These are phyloP conservation scores for Pseudonaja textilis DNA, from an alignment of 2,113 vertebrate genomes.

Conservation along the genomic window DNA sequence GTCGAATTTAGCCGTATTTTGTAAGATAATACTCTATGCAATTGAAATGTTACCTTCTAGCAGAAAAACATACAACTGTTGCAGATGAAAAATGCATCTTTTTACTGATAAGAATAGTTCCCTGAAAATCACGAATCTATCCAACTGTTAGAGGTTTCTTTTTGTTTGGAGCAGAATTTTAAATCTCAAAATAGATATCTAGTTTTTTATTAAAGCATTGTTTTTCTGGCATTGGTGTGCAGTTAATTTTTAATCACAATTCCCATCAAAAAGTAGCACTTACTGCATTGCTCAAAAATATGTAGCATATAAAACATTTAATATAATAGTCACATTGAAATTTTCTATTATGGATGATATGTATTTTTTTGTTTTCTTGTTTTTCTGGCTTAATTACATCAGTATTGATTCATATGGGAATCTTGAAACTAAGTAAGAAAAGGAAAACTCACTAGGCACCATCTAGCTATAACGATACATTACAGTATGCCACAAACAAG, in stretches of 20 bases:
- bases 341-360: background rate
- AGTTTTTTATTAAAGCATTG: background rate
- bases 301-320: background rate
- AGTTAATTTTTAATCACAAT: background rate
- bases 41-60: too few relatives aligned
- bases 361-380: too few relatives aligned
- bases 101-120: background rate
- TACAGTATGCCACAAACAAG: too few relatives aligned
- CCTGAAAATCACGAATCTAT: background rate
- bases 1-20: too few relatives aligned
- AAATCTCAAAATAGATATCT: background rate
- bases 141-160: background rate
- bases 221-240: background rate
- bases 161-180: background rate
- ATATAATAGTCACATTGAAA: background rate
- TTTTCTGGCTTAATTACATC: too few relatives aligned
- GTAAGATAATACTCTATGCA: background rate
- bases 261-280: background rate
- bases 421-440: too few relatives aligned
- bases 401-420: too few relatives aligned
- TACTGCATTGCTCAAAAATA: background rate
- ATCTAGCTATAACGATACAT: too few relatives aligned
- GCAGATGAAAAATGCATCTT: background rate
- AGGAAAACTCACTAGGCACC: too few relatives aligned
- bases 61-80: background rate